These are phyloP conservation scores for Calephelis perditalis DNA, from an alignment of 2,888 invertebrate genomes.

Conservation along the genomic window DNA sequence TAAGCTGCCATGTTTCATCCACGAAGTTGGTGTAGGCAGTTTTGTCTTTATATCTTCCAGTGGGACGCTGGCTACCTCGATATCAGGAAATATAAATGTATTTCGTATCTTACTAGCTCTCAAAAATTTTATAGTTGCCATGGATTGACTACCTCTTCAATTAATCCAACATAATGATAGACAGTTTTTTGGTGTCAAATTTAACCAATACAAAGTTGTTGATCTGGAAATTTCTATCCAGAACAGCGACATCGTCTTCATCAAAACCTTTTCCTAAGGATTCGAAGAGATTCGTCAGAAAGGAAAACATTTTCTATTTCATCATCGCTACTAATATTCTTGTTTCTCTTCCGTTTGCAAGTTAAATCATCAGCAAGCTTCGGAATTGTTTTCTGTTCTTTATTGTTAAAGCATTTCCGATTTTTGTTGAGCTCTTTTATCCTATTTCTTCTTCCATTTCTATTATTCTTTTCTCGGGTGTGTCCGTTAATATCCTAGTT, in stretches of 20 bases:
- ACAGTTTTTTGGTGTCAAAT: slow-evolving; percentile 25
- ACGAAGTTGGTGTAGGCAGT: slow-evolving; percentile 8
- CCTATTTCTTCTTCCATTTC: slow-evolving; percentile 26
- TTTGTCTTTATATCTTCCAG: slow-evolving; percentile 13
- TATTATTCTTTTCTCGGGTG: slow-evolving; percentile 26
- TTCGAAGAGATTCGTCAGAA: slow-evolving; percentile 13
- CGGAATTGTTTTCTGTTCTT: slow-evolving; percentile 13
- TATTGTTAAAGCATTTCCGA: slow-evolving; percentile 10
- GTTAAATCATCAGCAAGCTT: slow-evolving; percentile 15
- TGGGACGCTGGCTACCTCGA: slow-evolving; percentile 10
- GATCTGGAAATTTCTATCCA: slow-evolving; percentile 26
- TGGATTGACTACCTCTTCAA: slow-evolving; percentile 26
- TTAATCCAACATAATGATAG: slow-evolving; percentile 30
- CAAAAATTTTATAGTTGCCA: slow-evolving; percentile 32
- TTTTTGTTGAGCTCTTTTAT: slow-evolving; percentile 19
- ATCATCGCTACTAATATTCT: slow-evolving; percentile 18
- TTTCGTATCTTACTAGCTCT: slow-evolving; percentile 30
- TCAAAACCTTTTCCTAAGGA: slow-evolving; percentile 8
- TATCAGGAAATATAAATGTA: slow-evolving; percentile 23
- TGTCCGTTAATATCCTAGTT: slow-evolving; percentile 29
- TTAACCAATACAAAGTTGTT: slow-evolving; percentile 27
- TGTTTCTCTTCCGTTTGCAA: slow-evolving; percentile 12
- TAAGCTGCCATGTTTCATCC: too few species aligned
- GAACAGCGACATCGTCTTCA: not conserved
- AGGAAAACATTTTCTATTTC: slow-evolving; percentile 23